Evolutionary conservation across 1,140 invertebrate species (phyloP).

Genomic region (Hetaerina americana): DNA sequence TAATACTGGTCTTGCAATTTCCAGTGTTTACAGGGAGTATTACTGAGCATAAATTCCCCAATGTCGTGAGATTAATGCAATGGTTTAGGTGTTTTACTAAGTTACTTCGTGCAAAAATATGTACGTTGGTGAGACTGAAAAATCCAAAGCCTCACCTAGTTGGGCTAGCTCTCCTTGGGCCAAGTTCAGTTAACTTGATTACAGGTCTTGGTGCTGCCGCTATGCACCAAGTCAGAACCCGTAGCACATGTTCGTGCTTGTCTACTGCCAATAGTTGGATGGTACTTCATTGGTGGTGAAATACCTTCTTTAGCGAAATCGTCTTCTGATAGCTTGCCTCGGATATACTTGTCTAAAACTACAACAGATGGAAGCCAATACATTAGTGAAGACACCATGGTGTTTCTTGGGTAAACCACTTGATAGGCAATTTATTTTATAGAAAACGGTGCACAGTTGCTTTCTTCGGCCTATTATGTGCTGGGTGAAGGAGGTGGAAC

Average conservation of each 20-base stretch:
- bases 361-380: not conserved
- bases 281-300: conserved; percentile 6
- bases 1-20: too few relatives aligned
- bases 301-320: not conserved
- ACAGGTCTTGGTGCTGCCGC: conserved; percentile 8
- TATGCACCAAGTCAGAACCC: conserved; percentile 11
- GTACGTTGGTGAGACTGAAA: too few relatives aligned
- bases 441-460: not conserved
- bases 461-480: too few relatives aligned
- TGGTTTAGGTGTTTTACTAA: too few relatives aligned
- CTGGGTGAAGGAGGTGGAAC: too few relatives aligned
- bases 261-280: conserved; percentile 9
- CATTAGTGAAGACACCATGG: not conserved
- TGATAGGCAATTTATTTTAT: not conserved
- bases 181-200: too few relatives aligned
- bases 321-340: not conserved
- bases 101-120: too few relatives aligned
- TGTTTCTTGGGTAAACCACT: not conserved
- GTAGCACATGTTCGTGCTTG: conserved; percentile 4
- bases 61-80: too few relatives aligned
- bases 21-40: too few relatives aligned
- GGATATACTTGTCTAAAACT: not conserved
- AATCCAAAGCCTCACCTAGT: too few relatives aligned
- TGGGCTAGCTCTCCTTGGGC: too few relatives aligned
- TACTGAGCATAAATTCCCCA: too few relatives aligned